phyloP scores from a whole-genome alignment of 2,113 vertebrate species.

The Pycnonotus jocosus region DNA sequence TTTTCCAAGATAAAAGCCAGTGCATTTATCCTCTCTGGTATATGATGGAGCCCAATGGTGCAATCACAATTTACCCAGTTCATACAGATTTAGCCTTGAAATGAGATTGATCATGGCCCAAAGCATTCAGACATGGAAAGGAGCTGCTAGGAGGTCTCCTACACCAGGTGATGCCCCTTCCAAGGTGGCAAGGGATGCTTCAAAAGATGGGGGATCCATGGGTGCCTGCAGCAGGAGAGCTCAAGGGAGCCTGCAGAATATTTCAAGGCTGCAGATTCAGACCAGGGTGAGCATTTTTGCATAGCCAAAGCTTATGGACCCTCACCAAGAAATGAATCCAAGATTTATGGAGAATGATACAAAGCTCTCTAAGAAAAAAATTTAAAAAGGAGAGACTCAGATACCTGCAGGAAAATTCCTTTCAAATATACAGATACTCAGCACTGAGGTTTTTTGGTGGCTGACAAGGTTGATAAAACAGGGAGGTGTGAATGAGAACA shows the following conservation, averaged over 20 bases:
- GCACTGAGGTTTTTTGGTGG: not conserved
- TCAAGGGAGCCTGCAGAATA: not conserved
- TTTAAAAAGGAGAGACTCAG: not conserved
- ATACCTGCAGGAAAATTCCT: not conserved
- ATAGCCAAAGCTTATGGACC: not conserved
- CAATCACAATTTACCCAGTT: not conserved
- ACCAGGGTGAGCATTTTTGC: not conserved
- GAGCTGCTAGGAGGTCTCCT: not conserved
- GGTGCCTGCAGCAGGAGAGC: not conserved
- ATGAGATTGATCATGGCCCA: not conserved
- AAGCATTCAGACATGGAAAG: not conserved
- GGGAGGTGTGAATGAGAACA: constrained; percentile 12
- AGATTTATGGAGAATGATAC: not conserved
- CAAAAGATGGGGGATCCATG: not conserved
- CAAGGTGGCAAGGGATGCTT: not conserved
- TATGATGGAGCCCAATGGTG: not conserved
- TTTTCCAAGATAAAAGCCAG: not conserved
- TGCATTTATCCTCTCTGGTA: not conserved
- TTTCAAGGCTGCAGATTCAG: not conserved
- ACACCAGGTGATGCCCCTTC: not conserved
- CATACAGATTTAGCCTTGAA: not conserved
- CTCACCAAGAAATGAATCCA: not conserved
- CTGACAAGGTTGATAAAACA: not conserved
- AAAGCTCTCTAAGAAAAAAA: not conserved
- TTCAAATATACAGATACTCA: not conserved